phyloP scores from a whole-genome alignment of 2,113 vertebrate genomes.

The Aepyceros melampus region DNA sequence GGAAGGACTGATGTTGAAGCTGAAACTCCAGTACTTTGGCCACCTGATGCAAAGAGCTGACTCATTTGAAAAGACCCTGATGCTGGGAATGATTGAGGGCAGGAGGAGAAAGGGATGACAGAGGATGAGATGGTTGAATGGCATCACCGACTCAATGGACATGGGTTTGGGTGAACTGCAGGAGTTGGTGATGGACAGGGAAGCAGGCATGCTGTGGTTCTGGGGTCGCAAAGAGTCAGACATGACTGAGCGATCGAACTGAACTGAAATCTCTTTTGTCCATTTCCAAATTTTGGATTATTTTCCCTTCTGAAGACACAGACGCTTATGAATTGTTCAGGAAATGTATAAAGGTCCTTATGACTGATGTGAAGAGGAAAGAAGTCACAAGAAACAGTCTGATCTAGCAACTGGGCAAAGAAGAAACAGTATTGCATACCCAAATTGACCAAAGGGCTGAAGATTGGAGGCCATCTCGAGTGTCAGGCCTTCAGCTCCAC shows the following conservation, averaged over 20 bases:
- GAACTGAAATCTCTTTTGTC: not conserved
- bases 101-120: not conserved
- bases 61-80: not conserved
- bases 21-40: not conserved
- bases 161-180: not conserved
- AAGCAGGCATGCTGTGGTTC: too few species aligned
- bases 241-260: accelerated
- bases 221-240: not conserved
- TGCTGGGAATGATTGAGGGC: not conserved
- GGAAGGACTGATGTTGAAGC: not conserved
- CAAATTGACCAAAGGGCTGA: not conserved
- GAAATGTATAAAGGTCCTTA: not conserved
- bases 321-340: not conserved
- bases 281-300: not conserved
- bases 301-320: not conserved
- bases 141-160: not conserved
- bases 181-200: not conserved
- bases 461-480: not conserved
- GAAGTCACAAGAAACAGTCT: not conserved
- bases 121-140: not conserved
- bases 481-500: not conserved
- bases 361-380: not conserved
- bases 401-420: not conserved
- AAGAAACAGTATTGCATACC: not conserved
- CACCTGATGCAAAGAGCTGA: not conserved